These are phyloP conservation scores for Cuniculus paca DNA, from an alignment of 2,797 vertebrate genomes.

Conservation along the genomic window DNA sequence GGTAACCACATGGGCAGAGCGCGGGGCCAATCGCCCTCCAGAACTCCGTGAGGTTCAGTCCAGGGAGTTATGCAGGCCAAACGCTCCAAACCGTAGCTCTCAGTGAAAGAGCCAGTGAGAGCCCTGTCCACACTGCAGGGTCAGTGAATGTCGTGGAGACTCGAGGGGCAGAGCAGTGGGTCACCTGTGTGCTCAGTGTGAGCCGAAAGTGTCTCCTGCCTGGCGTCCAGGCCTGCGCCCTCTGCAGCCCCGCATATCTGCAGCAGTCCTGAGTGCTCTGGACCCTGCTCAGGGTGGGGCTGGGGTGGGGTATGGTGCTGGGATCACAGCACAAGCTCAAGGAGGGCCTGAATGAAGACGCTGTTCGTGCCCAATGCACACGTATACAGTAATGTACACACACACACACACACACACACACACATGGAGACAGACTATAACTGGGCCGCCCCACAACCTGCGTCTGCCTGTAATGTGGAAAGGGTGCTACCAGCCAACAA, in stretches of 20 bases:
- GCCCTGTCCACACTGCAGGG: not conserved
- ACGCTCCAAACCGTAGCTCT: not conserved
- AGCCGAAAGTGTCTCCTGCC: not conserved
- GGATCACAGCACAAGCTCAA: not conserved
- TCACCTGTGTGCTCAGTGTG: not conserved
- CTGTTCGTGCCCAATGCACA: not conserved
- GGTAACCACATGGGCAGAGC: not conserved
- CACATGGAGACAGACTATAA: not conserved
- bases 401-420: not conserved
- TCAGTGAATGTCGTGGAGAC: not conserved
- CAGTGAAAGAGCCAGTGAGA: not conserved
- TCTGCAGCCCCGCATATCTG: not conserved
- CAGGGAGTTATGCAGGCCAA: not conserved
- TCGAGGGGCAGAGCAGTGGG: fast-evolving
- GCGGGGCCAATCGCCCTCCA: not conserved
- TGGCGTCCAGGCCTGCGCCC: too few relatives aligned
- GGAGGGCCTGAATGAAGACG: not conserved
- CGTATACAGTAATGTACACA: too few relatives aligned
- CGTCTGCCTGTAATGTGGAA: not conserved
- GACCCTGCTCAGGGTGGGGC: not conserved
- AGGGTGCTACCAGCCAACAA: not conserved
- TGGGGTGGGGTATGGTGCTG: not conserved
- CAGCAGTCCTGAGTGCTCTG: not conserved
- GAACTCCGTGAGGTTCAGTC: not conserved
- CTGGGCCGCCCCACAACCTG: not conserved